Conservation (phyloP, 2,113 vertebrate genomes). For the Phaetusa simplex region DNA sequence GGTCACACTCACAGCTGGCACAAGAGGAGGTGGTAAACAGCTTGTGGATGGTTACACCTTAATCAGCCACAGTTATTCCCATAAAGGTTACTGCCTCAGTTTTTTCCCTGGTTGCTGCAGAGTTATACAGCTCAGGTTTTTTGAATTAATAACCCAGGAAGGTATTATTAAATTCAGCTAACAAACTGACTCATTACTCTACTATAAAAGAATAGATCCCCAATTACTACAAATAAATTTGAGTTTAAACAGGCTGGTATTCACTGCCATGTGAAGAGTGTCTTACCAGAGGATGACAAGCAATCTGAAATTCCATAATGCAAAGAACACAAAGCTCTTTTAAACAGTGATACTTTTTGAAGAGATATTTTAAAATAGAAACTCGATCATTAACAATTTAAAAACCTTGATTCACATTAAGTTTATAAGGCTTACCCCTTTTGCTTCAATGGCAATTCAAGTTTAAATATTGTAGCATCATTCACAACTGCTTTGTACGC, state of each 20-base stretch:
- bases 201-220: not conserved
- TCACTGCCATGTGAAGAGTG: not conserved
- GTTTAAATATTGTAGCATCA: constrained; percentile 98
- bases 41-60: not conserved
- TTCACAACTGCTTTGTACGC: constrained; percentile 99
- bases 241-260: not conserved
- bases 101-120: not conserved
- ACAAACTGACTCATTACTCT: not conserved
- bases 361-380: not conserved
- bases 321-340: not conserved
- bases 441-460: constrained; percentile 97
- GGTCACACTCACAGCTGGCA: not conserved
- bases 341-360: not conserved
- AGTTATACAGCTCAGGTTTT: not conserved
- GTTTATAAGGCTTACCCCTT: constrained; percentile 86
- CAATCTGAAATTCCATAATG: not conserved
- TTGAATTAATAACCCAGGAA: not conserved
- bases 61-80: not conserved
- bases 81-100: not conserved
- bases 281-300: not conserved
- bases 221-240: not conserved
- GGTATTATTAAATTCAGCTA: not conserved
- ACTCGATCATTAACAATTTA: not conserved
- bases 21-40: not conserved
- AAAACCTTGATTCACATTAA: not conserved